Evolutionary conservation across 2,113 vertebrate genomes (phyloP), one percentile per base, ranked within the genome.

Genomic region (Mesitornis unicolor): DNA sequence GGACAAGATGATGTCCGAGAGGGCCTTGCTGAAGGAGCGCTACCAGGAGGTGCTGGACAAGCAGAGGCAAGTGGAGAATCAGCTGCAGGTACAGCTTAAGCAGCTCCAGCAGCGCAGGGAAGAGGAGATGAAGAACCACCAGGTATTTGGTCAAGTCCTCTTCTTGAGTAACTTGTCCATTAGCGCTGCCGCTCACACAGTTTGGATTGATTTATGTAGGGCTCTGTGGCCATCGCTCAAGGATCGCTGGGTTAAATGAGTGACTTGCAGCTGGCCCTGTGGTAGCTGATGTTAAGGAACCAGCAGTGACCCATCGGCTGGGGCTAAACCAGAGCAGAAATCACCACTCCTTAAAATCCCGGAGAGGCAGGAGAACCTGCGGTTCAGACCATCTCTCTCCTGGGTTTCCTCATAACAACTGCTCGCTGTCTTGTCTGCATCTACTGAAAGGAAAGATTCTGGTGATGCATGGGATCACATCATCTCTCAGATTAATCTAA

Each of bases 101-200:
- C 97, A 97, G 47, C 98, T 99, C 42, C 97, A 98, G 84, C 98
- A 98, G 84, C 97, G 97, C 45, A 96, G 96, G 90, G 98, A 99
- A 17, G 98, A 99, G 54, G 98, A 98, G 73, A 98, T 98, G 95
- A 98, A 98, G 87, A 98, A 98, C 75, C 98, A 98, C 78, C 98
- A 99, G 98, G 99, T 99, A 96, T 29, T 48, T 50, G 86, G 29
- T 9, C 2, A 11, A 24, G 35, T 3, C 4, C 7, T 15, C 8
- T 5, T 31, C 16, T 3, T 9, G 31, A 48, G 38, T 31, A 24
- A 19, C 9, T 17, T 16, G 26, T 12, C 18, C 2, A 5, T 21
- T 36, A 13, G 26, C 6, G 0, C 36, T 3, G 7, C 26, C 4
- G 7, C 25, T 20, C 10, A 4, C 22, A 1, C 2, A 9, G 21